Evolutionary conservation across 2,113 vertebrate species (phyloP), one percentile per base, ranked within the genome.

Genomic region (Hemibagrus wyckioides): DNA sequence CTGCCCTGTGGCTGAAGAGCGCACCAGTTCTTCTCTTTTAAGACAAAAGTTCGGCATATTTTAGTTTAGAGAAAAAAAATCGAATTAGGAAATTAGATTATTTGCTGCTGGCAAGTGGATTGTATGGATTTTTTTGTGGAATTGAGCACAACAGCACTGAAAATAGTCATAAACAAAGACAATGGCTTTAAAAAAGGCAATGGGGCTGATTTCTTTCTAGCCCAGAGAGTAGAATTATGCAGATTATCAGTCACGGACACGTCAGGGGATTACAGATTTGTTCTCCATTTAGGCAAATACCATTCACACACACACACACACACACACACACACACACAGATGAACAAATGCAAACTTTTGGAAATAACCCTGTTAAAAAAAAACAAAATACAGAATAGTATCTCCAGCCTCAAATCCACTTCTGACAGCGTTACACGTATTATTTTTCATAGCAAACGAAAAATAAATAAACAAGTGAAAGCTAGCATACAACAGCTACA

Each of bases 1-100:
- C 88, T 88, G 90, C 86, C 90, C 84, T 71, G 88, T 90, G 85
- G 88, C 84, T 75, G 77, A 89, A 88, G n/a, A 87, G 86, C 81
- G 80, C 86, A 73, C 79, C 59, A 88, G 81, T 54, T 84, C 86
- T 69, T 71, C 86, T 84, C 85, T 30, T 86, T 86, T 88, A 80
- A 73, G 63, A 88, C 71, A 83, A 80, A 86, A 56, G 33, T 76
- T 59, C 39, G 52, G 44, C 8, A 14, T 11, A 23, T 14, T 56
- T 56, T 56, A 28, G 8, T 73, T 73, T 21, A 23, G 4, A 44
- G 1, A 25, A 14, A 75, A 69, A 19, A 69, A 36, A 9, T 19
- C 25, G 6, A 10, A 36, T 23, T 39, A 67, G 21, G 39, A 39
- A 41, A 75, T 61, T 61, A 28, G 59, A 61, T 61, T 28, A 61